Base-by-base conservation (phyloP, 2,797 vertebrate genomes). In the Takifugu rubripes region DNA sequence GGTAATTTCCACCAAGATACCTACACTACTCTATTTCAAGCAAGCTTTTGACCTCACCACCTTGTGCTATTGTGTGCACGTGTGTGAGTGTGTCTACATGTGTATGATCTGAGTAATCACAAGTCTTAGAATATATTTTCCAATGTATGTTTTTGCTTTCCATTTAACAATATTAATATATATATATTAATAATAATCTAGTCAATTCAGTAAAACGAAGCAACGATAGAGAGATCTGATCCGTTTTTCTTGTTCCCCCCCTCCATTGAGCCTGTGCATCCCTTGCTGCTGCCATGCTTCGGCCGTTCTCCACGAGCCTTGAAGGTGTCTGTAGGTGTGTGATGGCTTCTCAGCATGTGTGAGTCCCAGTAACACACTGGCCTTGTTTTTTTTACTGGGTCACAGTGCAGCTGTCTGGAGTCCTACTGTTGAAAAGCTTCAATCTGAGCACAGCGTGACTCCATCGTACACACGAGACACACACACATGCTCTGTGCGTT, bases 341-440 rank as follows among this genome's bases (percentile, higher is more conserved):
- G 69, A 61, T 43, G 10, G 74, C 54, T 49, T 62, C 72, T 9
- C 49, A 54, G 59, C 42, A 14, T 54, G 75, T 64, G 64, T 44
- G 52, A 75, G 80, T 75, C 83, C 64, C 63, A 68, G 54, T 82
- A 77, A 82, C 83, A 86, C 80, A 85, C 71, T 86, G 81, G 74
- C 85, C 83, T 81, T 52, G 75, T 86, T 87, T 81, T 69, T 80
- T 40, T 40, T 79, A 85, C 68, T 85, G 69, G 83, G 85, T 85
- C 85, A 85, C 68, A 49, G 75, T 72, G 67, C 70, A 74, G 75
- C 65, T 56, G 72, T 66, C 56, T 59, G 61, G 56, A 72, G 57
- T 59, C 60, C 53, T 31, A 3, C 64, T 53, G 69, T 57, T 24
- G 42, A 49, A 48, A 70, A 79, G 56, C 72, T 70, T 81, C 74